phyloP scores from a whole-genome alignment of 1,140 invertebrate species.

The Prorops nasuta region DNA sequence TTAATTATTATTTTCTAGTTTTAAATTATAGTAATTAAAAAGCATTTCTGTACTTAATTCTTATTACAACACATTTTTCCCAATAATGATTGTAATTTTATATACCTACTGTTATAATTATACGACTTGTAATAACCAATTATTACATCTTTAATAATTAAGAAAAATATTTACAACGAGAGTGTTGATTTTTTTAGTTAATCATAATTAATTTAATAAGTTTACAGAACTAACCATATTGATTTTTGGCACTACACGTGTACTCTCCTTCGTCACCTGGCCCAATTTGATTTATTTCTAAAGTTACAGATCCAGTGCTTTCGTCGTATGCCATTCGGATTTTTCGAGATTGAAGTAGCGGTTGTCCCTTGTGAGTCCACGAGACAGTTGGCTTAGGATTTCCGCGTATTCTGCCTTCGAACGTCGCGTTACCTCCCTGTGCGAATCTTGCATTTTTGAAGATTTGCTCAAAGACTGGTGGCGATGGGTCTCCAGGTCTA shows the following conservation, averaged over 20 bases:
- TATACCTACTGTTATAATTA: too few species aligned
- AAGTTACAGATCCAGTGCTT: constrained; percentile 78
- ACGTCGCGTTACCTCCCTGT: constrained; percentile 87
- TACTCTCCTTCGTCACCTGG: constrained; percentile 95
- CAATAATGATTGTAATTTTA: too few species aligned
- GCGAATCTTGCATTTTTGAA: constrained; percentile 91
- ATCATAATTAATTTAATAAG: too few species aligned
- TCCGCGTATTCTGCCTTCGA: constrained; percentile 87
- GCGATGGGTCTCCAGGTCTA: constrained; percentile 70
- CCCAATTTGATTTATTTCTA: constrained; percentile 87
- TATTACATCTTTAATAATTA: too few species aligned
- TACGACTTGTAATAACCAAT: too few species aligned
- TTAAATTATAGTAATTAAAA: too few species aligned
- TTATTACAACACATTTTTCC: too few species aligned
- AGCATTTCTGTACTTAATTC: too few species aligned
- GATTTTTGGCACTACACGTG: constrained; percentile 89
- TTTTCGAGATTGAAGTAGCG: constrained; percentile 77
- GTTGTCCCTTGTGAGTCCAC: constrained; percentile 89
- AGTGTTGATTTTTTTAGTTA: too few species aligned
- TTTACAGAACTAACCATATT: constrained; percentile 64
- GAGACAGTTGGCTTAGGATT: constrained; percentile 91
- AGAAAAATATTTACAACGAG: too few species aligned
- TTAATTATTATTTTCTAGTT: too few species aligned
- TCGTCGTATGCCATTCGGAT: constrained; percentile 86
- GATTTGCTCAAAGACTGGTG: constrained; percentile 90